A percentile compares a stretch with the other conserved stretches of the same genome.
Evolutionary conservation across 2,113 vertebrate genomes (phyloP).

Genomic region (Catharus fuscescens): DNA sequence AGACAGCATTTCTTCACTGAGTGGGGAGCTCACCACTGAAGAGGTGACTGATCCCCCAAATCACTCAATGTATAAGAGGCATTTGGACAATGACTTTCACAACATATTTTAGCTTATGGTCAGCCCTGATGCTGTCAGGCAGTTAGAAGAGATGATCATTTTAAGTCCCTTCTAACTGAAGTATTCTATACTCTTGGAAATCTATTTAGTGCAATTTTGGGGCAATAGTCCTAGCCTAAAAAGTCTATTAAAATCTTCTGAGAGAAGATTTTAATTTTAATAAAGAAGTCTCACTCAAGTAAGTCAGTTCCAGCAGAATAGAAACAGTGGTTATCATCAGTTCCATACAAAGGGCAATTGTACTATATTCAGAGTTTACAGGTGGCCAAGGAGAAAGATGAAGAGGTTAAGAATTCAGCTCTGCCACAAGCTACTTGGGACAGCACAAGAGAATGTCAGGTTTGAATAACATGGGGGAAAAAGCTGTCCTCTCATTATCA

Average conservation of each 20-base stretch:
- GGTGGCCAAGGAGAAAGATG: not conserved
- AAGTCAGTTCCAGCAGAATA: not conserved
- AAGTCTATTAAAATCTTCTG: not conserved
- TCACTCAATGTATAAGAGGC: not conserved
- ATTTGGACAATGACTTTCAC: not conserved
- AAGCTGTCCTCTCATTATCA: not conserved
- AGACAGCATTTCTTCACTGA: not conserved
- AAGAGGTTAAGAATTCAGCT: not conserved
- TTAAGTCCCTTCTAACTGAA: not conserved
- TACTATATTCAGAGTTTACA: not conserved
- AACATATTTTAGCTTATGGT: not conserved
- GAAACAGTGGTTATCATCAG: not conserved
- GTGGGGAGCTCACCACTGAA: not conserved
- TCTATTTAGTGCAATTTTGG: not conserved
- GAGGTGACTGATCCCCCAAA: accelerated
- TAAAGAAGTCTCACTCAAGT: not conserved
- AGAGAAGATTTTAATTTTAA: not conserved
- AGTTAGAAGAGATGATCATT: not conserved
- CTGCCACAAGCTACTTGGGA: not conserved
- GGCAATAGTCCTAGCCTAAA: not conserved
- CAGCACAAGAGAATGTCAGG: not conserved
- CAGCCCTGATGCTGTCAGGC: not conserved
- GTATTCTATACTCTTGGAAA: not conserved
- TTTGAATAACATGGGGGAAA: not conserved
- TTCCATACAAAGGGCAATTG: not conserved